Evolutionary conservation across 2,888 invertebrate species (phyloP).

Genomic region (Callyntrura sp.): DNA sequence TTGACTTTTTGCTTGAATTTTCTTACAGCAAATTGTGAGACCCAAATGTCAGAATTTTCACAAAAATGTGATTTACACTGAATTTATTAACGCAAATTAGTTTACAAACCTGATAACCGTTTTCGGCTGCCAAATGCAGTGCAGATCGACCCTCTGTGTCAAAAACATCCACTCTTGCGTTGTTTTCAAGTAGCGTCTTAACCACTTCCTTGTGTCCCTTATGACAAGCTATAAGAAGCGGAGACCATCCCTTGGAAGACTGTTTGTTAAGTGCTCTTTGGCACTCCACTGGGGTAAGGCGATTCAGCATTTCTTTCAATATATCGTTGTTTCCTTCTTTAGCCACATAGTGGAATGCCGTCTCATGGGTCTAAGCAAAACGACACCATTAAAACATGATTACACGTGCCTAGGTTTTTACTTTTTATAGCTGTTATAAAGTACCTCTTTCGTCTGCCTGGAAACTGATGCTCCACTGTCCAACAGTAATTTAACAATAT

Average conservation of each 20-base stretch:
- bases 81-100: no score
- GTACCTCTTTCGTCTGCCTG: constrained; percentile 90
- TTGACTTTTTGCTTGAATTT: no score
- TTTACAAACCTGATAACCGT: constrained; percentile 85
- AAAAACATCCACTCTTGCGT: constrained; percentile 92
- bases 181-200: constrained; percentile 91
- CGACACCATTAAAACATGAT: no score
- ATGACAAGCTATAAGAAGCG: constrained; percentile 97
- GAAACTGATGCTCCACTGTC: constrained; percentile 96
- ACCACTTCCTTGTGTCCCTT: constrained; percentile 98
- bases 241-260: constrained; percentile 98
- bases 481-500: constrained; percentile 89
- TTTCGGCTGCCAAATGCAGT: constrained; percentile 78
- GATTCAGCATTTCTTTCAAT: constrained; percentile 96
- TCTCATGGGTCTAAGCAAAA: constrained; percentile 85
- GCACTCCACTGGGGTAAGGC: constrained; percentile 95
- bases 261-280: constrained; percentile 98
- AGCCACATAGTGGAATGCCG: constrained; percentile 98
- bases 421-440: not conserved
- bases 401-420: no score
- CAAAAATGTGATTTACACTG: no score
- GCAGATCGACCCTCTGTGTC: constrained; percentile 92
- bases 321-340: constrained; percentile 99
- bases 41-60: no score
- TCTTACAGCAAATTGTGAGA: no score